Percentiles rank a stretch among this genome's conserved stretches.
phyloP scores from a whole-genome alignment of 2,113 vertebrate genomes.

The Ciconia maguari region DNA sequence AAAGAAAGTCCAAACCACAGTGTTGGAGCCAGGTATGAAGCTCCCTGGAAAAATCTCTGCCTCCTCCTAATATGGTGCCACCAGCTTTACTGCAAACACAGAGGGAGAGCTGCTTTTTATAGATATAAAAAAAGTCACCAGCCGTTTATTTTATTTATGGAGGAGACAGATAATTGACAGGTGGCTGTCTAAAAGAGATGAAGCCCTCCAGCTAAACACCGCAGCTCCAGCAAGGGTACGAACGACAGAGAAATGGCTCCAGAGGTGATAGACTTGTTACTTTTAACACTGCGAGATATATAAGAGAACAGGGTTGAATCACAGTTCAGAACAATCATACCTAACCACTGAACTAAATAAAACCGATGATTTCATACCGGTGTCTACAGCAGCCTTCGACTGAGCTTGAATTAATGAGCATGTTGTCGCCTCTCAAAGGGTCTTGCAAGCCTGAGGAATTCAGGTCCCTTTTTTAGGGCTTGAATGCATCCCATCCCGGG shows the following conservation, averaged over 20 bases:
- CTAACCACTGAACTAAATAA: conserved; percentile 7
- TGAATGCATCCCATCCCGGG: background rate
- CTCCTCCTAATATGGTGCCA: background rate
- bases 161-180: conserved; percentile 15
- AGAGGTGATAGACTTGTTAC: conserved; percentile 57
- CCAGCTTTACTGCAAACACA: background rate
- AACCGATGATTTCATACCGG: background rate
- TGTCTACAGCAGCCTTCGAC: background rate
- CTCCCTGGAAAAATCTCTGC: conserved; percentile 22
- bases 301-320: background rate
- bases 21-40: background rate
- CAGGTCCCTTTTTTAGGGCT: background rate
- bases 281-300: conserved; percentile 3
- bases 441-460: background rate
- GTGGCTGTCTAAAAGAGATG: conserved; percentile 52
- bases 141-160: background rate
- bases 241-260: background rate
- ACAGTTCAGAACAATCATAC: background rate
- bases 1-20: background rate
- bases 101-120: background rate
- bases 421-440: background rate
- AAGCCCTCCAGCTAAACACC: conserved; percentile 38
- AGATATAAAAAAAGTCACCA: background rate
- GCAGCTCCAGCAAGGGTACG: background rate
- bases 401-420: background rate